Percentiles rank a stretch among this genome's conserved stretches.
Evolutionary conservation across 2,113 vertebrate genomes (phyloP).

Genomic region (Todiramphus chloris): DNA sequence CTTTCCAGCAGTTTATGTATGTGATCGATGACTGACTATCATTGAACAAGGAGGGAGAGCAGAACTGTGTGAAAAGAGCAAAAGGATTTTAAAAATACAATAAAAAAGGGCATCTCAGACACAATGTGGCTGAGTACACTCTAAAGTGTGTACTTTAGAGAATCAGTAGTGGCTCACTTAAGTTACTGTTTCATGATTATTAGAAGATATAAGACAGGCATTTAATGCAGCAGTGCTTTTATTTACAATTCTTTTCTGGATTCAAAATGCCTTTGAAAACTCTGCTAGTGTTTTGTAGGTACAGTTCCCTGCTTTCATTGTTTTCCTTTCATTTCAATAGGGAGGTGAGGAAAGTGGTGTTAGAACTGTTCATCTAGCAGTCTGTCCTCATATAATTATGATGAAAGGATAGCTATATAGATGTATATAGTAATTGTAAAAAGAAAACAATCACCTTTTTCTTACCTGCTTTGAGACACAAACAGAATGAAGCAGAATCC

Average conservation of each 20-base stretch:
- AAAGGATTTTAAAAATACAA: neutral
- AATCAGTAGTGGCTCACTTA: neutral
- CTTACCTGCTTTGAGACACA: neutral
- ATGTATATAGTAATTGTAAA: neutral
- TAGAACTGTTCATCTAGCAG: neutral
- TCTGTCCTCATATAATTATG: neutral
- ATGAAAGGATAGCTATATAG: neutral
- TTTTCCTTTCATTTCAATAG: neutral
- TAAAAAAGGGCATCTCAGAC: neutral
- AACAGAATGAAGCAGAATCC: neutral
- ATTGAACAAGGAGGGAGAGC: fast-evolving
- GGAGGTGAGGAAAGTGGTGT: neutral
- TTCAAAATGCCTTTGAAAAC: neutral
- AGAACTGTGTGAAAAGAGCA: neutral
- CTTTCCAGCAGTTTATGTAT: neutral
- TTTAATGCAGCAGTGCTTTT: neutral
- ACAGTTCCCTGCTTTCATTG: neutral
- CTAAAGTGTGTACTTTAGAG: neutral
- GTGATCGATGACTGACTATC: neutral
- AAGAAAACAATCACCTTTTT: neutral
- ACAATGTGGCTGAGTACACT: neutral
- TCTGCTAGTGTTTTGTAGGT: neutral
- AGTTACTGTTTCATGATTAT: neutral
- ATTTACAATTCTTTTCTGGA: neutral
- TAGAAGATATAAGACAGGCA: neutral